These are phyloP conservation scores for Spea multiplicata DNA, from an alignment of 2,113 vertebrate genomes.

Conservation along the genomic window DNA sequence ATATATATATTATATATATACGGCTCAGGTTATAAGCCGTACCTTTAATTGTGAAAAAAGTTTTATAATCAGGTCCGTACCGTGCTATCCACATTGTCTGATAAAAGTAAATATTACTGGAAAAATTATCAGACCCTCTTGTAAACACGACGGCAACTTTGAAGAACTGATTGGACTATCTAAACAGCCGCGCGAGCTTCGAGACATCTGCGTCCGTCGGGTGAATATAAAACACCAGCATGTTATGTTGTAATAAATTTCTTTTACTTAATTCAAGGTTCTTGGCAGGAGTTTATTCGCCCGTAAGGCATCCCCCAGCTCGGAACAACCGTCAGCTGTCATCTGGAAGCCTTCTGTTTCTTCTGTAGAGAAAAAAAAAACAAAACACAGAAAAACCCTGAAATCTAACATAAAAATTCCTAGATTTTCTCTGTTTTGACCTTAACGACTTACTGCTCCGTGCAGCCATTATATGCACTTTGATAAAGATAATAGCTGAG, in stretches of 20 bases:
- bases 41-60: too few relatives aligned
- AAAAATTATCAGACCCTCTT: background rate
- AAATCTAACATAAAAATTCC: too few relatives aligned
- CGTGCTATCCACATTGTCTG: background rate
- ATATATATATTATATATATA: too few relatives aligned
- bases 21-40: too few relatives aligned
- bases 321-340: constrained; percentile 27
- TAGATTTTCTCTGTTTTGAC: too few relatives aligned
- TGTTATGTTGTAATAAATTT: constrained; percentile 39
- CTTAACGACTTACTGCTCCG: too few relatives aligned
- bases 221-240: constrained; percentile 28
- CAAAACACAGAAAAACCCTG: too few relatives aligned
- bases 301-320: constrained; percentile 28
- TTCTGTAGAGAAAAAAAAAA: background rate
- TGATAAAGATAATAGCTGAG: too few relatives aligned
- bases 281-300: constrained; percentile 27
- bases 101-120: background rate
- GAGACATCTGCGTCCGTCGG: constrained; percentile 33
- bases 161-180: constrained; percentile 3
- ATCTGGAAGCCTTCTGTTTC: constrained; percentile 41
- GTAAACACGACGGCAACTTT: constrained; percentile 7
- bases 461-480: too few relatives aligned
- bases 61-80: too few relatives aligned
- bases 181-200: constrained; percentile 26
- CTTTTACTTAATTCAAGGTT: constrained; percentile 30